These are phyloP conservation scores for Agonopterix subpropinquella DNA, from an alignment of 2,888 invertebrate genomes.

Conservation along the genomic window DNA sequence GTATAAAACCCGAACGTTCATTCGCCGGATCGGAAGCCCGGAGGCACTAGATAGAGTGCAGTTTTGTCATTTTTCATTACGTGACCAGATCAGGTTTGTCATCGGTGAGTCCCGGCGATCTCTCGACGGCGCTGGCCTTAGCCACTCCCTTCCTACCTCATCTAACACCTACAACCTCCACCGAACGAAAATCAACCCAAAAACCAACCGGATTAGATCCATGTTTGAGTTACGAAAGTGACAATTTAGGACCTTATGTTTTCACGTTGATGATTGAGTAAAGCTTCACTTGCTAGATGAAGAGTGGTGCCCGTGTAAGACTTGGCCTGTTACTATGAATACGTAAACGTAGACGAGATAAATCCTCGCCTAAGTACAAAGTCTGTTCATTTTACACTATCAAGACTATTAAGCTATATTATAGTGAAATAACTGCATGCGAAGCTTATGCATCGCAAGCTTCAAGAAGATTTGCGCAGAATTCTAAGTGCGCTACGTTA, in stretches of 20 bases:
- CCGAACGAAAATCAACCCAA: constrained; percentile 15
- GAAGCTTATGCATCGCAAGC: constrained; percentile 3
- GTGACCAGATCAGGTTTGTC: constrained; percentile 79
- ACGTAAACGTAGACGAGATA: constrained; percentile 46
- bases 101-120: constrained; percentile 49
- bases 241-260: constrained; percentile 12
- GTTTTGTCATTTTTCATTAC: constrained; percentile 81
- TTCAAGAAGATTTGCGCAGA: constrained; percentile 5
- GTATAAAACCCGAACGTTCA: constrained; percentile 12
- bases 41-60: constrained; percentile 26
- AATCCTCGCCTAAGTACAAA: constrained; percentile 39
- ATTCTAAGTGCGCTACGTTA: constrained; percentile 6
- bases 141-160: constrained; percentile 14
- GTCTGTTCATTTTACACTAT: constrained; percentile 16
- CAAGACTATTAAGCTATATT: constrained; percentile 7
- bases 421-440: constrained; percentile 3
- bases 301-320: constrained; percentile 51
- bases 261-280: constrained; percentile 26
- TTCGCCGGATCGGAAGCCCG: constrained; percentile 25
- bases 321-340: constrained; percentile 56
- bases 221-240: constrained; percentile 4
- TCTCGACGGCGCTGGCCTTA: constrained; percentile 40
- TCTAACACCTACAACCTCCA: constrained; percentile 1
- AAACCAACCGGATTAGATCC: background rate
- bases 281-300: constrained; percentile 56